These are phyloP conservation scores for Lepidochrysops patricia DNA, from an alignment of 2,888 invertebrate species.

Conservation along the genomic window DNA sequence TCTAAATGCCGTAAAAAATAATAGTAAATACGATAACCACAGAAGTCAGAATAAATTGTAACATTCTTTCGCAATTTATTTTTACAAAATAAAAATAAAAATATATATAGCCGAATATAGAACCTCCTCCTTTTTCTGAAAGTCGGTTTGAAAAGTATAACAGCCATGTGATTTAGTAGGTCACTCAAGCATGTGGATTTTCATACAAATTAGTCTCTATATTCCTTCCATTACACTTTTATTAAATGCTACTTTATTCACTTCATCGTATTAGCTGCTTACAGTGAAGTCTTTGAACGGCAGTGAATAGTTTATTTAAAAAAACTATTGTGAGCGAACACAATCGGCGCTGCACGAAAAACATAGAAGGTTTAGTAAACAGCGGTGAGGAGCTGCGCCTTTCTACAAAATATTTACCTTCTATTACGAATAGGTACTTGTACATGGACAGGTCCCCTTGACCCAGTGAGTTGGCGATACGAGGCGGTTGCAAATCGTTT, in stretches of 20 bases:
- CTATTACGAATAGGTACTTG: conserved; percentile 5
- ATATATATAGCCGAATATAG: too few species aligned
- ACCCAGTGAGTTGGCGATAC: conserved; percentile 5
- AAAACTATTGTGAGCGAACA: not conserved
- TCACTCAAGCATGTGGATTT: not conserved
- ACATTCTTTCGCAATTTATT: not conserved
- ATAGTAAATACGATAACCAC: too few species aligned
- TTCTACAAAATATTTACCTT: conserved; percentile 10
- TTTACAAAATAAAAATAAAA: too few species aligned
- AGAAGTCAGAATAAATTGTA: too few species aligned
- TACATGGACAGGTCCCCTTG: conserved; percentile 5
- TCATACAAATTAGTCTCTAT: too few species aligned
- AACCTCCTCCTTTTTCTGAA: too few species aligned
- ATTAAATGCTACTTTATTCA: not conserved
- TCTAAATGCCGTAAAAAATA: too few species aligned
- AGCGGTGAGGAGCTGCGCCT: not conserved
- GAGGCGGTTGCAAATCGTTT: conserved; percentile 4
- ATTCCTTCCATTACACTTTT: too few species aligned
- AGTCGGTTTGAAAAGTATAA: too few species aligned
- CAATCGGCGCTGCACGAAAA: not conserved
- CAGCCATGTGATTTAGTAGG: not conserved
- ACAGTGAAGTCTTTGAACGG: not conserved
- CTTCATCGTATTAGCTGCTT: too few species aligned
- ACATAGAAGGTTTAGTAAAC: not conserved
- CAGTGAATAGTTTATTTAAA: not conserved